Evolutionary conservation across 2,113 vertebrate species (phyloP).

Genomic region (Willisornis vidua): DNA sequence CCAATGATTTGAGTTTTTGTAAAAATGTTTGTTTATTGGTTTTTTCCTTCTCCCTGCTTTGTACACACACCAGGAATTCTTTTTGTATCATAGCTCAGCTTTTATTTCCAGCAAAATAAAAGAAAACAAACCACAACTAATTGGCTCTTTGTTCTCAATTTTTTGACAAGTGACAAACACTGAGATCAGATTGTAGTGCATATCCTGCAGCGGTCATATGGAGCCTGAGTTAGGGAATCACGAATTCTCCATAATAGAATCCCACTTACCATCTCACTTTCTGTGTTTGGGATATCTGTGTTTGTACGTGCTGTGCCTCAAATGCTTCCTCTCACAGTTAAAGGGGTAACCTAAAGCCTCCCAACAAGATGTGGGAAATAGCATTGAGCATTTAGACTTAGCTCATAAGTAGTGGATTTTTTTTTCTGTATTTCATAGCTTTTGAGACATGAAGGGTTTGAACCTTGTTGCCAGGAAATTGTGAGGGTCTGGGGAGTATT

Average conservation of each 20-base stretch:
- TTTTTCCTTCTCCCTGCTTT: neutral
- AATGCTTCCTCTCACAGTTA: neutral
- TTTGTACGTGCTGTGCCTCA: neutral
- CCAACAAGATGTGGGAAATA: neutral
- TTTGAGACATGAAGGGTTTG: neutral
- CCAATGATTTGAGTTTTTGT: slow-evolving; percentile 39
- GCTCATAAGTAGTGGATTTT: neutral
- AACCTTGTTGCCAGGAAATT: neutral
- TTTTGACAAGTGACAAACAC: slow-evolving; percentile 67
- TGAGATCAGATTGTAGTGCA: slow-evolving; percentile 41
- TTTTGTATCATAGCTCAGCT: slow-evolving; percentile 46
- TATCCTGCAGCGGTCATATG: slow-evolving; percentile 49
- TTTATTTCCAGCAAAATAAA: slow-evolving; percentile 67
- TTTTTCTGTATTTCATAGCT: neutral
- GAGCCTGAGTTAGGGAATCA: neutral
- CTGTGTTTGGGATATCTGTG: neutral
- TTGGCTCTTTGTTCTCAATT: slow-evolving; percentile 62
- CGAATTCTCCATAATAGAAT: neutral
- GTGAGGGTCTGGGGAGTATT: neutral
- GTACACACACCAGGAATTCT: slow-evolving; percentile 39
- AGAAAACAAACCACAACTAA: slow-evolving; percentile 61
- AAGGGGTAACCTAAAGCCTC: neutral
- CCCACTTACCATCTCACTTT: neutral
- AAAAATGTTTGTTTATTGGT: slow-evolving; percentile 38
- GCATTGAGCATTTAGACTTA: neutral